Evolutionary conservation across 2,797 vertebrate species (phyloP), one percentile per base, ranked within the genome.

Genomic region (Urophycis tenuis): DNA sequence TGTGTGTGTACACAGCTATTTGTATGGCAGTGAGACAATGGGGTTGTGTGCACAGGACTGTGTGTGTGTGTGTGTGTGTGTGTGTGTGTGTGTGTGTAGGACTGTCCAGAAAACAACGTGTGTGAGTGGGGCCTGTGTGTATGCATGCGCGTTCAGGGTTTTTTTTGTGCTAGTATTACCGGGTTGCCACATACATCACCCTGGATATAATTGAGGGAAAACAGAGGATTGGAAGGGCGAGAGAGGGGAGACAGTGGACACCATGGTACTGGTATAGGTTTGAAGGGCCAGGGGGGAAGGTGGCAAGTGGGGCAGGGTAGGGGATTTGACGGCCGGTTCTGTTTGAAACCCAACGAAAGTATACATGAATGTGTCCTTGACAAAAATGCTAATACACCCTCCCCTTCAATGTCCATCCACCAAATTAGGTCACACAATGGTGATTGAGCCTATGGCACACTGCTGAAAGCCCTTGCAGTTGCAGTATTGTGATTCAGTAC

Each of bases 61-160:
- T 53, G 41, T 45, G 45, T 53, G 45, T 53, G 49, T 45, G 12
- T 6, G 49, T 64, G 22, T 53, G 45, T 53, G 17, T 53, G 12
- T 53, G 45, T 53, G 22, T 64, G 8, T 64, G 53, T 64, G n/a
- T 64, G 53, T 29, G 53, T 17, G 53, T 25, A 17, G 1, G 81
- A 60, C 45, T 7, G 8, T 49, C 74, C 60, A 41, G 34, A 30
- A 75, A 78, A 22, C 19, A 22, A 77, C 35, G 25, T 39, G 32
- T n/a, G 14, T 31, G 74, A 29, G 69, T 74, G 74, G 15, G 83
- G n/a, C 25, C 22, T 60, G 53, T 25, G 53, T 25, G 53, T 64
- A 10, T 11, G 53, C 10, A n/a, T 29, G 53, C 3, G n/a, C n/a
- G 41, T 29, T 9, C 60, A 60, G 53, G 53, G 3, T 12, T 41